Base-by-base conservation (phyloP, 1,140 invertebrate genomes). In the Anadara kagoshimensis region DNA sequence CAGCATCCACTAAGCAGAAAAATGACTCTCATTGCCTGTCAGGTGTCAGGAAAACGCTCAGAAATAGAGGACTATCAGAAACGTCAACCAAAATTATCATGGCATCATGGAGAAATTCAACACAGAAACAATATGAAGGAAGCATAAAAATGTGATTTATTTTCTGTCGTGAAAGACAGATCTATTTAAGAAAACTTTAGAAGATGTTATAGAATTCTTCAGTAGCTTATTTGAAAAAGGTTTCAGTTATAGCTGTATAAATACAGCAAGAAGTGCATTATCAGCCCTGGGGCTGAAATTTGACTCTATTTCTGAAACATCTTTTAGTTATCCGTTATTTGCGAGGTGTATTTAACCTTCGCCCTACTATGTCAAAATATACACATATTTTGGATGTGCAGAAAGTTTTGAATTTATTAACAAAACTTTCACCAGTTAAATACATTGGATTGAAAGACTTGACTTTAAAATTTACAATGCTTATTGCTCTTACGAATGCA, bases 311-410 rank as follows among this genome's bases (percentile, higher is more conserved):
- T 14, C 24, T 12, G 41, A n/a, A 57, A 57, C 73, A 76, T 66
- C 77, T 65, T 20, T 18, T 73, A 2, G 62, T 79, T 4, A 54
- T 75, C 7, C 63, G 67, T 29, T 59, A 43, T 51, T 18, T 69
- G 10, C 59, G 61, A 47, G 57, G 57, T 51, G 56, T 69, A 4
- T 69, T 49, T 61, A 51, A 53, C 70, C 61, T 65, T n/a, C 49
- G 43, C n/a, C 51, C 36, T 41, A 45, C 26, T 54, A 18, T 16
- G 54, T 26, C 68, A 36, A 59, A 22, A n/a, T 53, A 70, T 36
- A 36, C 26, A 18, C 1, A 4, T 53, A 49, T 54, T 11, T 63
- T 45, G 68, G 68, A 62, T 70, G 68, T 63, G 20, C 26, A n/a
- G 36, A 22, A 26, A 16, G 68, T 70, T 22, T 54, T 70, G 36